A percentile compares a stretch with the other conserved stretches of the same genome.
phyloP scores from a whole-genome alignment of 2,113 vertebrate species.

The Gambusia affinis region DNA sequence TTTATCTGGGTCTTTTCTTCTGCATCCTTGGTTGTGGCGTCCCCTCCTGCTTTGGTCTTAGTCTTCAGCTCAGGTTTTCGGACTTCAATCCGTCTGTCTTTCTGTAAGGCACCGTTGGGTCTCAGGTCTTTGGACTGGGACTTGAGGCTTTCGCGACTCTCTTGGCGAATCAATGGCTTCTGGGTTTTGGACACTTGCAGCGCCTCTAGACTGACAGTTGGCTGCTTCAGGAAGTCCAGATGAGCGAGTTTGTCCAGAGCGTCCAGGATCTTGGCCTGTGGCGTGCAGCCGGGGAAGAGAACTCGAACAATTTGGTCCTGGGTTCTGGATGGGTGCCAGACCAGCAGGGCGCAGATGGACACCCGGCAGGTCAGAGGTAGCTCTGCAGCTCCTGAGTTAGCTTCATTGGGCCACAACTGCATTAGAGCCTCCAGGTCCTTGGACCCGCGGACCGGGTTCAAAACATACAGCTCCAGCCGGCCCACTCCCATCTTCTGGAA shows the following conservation, averaged over 20 bases:
- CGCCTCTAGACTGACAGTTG: conserved; percentile 84
- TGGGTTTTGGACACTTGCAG: conserved; percentile 71
- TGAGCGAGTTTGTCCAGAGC: conserved; percentile 90
- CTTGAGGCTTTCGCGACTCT: conserved; percentile 88
- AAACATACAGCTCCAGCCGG: conserved; percentile 88
- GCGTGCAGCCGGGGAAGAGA: conserved; percentile 91
- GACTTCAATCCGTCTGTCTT: conserved; percentile 71
- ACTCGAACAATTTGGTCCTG: conserved; percentile 89
- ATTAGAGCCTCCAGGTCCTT: conserved; percentile 81
- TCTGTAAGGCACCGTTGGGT: conserved; percentile 59
- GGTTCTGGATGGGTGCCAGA: conserved; percentile 89
- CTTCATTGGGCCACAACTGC: conserved; percentile 78
- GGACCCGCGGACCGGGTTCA: conserved; percentile 85
- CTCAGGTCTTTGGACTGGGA: conserved; percentile 72
- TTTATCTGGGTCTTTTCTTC: conserved; percentile 78
- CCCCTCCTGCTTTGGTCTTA: conserved; percentile 74
- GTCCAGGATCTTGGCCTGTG: conserved; percentile 88
- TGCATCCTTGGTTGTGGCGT: conserved; percentile 61
- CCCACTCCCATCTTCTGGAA: conserved; percentile 98
- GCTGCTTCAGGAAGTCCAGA: conserved; percentile 86
- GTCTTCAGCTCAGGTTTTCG: conserved; percentile 77
- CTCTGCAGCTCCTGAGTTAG: conserved; percentile 27
- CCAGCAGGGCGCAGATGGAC: conserved; percentile 88
- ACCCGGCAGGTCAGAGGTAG: conserved; percentile 80
- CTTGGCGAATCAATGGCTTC: conserved; percentile 81